These are phyloP conservation scores for Drosophila yakuba DNA, from an alignment of 1,140 invertebrate species.

Conservation along the genomic window DNA sequence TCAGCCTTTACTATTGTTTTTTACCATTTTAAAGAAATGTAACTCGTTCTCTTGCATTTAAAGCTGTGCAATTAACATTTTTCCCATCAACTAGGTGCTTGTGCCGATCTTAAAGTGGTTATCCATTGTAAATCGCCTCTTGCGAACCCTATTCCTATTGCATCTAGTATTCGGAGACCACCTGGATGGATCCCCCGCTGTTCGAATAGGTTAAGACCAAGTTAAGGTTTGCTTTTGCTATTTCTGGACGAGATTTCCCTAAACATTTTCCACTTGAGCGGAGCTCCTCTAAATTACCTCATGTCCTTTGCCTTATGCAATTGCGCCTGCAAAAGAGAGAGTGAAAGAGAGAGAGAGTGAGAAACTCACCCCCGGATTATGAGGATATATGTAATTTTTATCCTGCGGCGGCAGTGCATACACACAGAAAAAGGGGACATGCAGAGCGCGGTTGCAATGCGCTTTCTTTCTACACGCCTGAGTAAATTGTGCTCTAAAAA, in stretches of 20 bases:
- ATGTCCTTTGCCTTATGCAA: slow-evolving; percentile 68
- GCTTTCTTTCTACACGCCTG: neutral
- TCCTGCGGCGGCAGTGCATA: slow-evolving; percentile 62
- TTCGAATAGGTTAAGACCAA: slow-evolving; percentile 38
- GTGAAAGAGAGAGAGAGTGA: slow-evolving; percentile 7
- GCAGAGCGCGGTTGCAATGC: slow-evolving; percentile 51
- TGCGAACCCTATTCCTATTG: neutral
- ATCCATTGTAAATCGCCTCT: slow-evolving; percentile 4
- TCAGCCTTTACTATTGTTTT: neutral
- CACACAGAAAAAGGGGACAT: slow-evolving; percentile 56
- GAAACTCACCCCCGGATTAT: slow-evolving; percentile 62
- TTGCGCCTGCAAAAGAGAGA: slow-evolving; percentile 43
- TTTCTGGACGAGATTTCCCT: slow-evolving; percentile 39
- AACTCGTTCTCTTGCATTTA: no score
- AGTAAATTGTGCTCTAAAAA: neutral
- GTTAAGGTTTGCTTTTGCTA: slow-evolving; percentile 41
- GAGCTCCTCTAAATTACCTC: slow-evolving; percentile 51
- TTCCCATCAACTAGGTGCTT: neutral
- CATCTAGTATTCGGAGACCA: slow-evolving; percentile 15
- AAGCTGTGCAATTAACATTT: neutral
- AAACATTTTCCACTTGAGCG: slow-evolving; percentile 51
- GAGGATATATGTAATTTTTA: slow-evolving; percentile 25
- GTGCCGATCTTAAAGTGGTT: neutral
- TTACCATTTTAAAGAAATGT: neutral
- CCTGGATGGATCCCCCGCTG: slow-evolving; percentile 23